phyloP scores from a whole-genome alignment of 2,113 vertebrate genomes.

The Ciconia maguari region DNA sequence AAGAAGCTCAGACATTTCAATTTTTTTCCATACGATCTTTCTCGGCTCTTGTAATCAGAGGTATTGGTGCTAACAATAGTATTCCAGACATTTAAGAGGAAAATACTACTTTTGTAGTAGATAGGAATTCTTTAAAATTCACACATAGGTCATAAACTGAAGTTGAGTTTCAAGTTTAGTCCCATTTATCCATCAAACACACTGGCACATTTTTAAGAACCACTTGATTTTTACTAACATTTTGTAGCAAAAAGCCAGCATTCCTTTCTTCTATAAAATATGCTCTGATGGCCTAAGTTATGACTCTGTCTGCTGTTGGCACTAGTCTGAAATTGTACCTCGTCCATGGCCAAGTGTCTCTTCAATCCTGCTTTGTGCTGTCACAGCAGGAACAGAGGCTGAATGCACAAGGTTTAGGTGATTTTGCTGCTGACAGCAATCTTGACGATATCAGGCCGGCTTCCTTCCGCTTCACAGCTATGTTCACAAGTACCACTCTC shows the following conservation, averaged over 20 bases:
- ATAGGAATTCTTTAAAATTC: not conserved
- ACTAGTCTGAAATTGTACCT: constrained; percentile 15
- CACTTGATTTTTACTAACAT: not conserved
- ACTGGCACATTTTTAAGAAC: not conserved
- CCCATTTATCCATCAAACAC: not conserved
- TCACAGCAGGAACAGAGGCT: constrained; percentile 44
- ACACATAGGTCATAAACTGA: not conserved
- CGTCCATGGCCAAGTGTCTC: constrained; percentile 39
- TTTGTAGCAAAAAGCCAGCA: not conserved
- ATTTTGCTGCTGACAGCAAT: constrained; percentile 22
- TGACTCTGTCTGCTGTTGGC: constrained; percentile 14
- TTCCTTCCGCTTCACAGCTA: not conserved
- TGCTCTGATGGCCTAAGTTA: constrained; percentile 41
- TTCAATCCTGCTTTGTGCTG: constrained; percentile 61
- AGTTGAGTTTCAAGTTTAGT: not conserved
- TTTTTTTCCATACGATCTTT: not conserved
- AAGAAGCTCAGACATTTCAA: not conserved
- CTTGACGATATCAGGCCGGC: not conserved
- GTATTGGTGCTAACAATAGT: not conserved
- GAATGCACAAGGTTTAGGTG: constrained; percentile 42
- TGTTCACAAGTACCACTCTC: not conserved
- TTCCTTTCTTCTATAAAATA: constrained; percentile 21
- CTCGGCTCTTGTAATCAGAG: not conserved
- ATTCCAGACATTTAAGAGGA: not conserved
- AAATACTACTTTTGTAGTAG: not conserved